phyloP scores from a whole-genome alignment of 2,113 vertebrate species.

The Oryzias celebensis region DNA sequence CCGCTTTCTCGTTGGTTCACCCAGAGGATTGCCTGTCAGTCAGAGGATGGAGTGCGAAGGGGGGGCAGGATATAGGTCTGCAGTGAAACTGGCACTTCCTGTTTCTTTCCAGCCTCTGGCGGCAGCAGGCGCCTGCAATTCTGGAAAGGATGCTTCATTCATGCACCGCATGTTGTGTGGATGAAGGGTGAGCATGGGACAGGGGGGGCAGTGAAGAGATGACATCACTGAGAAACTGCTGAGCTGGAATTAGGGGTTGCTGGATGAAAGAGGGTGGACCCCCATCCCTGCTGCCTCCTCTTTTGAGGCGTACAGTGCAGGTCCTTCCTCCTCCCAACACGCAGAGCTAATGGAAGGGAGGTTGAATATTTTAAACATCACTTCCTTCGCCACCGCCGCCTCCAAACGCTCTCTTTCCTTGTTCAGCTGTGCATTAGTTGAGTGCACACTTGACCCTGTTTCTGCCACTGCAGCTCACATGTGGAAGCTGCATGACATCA shows the following conservation, averaged over 20 bases:
- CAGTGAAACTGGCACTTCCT: conserved; percentile 7
- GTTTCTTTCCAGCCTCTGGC: conserved; percentile 14
- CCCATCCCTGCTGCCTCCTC: conserved; percentile 27
- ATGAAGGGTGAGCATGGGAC: conserved; percentile 40
- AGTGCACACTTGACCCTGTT: conserved; percentile 73
- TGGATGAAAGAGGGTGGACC: conserved; percentile 59
- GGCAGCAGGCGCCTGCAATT: conserved; percentile 31
- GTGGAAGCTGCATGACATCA: conserved; percentile 72
- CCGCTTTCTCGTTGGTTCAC: too few relatives aligned
- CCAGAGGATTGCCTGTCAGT: conserved; percentile 18
- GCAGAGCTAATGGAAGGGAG: conserved; percentile 73
- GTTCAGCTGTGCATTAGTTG: conserved; percentile 67
- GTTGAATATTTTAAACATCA: conserved; percentile 78
- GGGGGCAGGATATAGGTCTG: conserved; percentile 10
- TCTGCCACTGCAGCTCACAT: conserved; percentile 65
- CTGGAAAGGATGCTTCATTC: conserved; percentile 36
- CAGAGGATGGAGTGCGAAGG: conserved; percentile 39
- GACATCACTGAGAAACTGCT: conserved; percentile 74
- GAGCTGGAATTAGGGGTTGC: conserved; percentile 67
- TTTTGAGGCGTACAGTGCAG: conserved; percentile 67
- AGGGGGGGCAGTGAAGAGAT: conserved; percentile 58
- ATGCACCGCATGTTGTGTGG: conserved; percentile 32
- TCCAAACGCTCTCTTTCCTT: conserved; percentile 24
- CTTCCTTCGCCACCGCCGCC: conserved; percentile 53
- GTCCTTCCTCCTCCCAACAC: conserved; percentile 57